Evolutionary conservation across 2,113 vertebrate genomes (phyloP), one percentile per base, ranked within the genome.

Genomic region (Rhodinocichla rosea): DNA sequence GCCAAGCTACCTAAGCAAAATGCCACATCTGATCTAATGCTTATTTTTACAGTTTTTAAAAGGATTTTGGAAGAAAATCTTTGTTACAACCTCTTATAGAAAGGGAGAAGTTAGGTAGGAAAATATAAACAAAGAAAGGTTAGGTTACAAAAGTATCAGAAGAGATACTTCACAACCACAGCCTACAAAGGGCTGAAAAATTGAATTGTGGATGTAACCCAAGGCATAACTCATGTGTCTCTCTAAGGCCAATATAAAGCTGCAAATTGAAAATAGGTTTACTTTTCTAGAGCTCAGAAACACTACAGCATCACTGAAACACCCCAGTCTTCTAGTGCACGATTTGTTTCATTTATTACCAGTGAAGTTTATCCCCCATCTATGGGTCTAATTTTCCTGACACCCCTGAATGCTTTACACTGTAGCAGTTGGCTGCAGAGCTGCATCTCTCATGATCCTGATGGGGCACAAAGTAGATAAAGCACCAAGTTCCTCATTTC

Each of bases 231-330:
- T 91, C 26, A 3, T 24, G 12, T 39, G 47, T 57, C 20, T 92
- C 67, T 74, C 71, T 67, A 77, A 81, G 0, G 4, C 53, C 71
- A 89, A 42, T 27, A 90, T n/a, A 87, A 82, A 89, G n/a, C 37
- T 86, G 53, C 49, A 94, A 96, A 91, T 10, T 79, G 60, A 73
- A 94, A 96, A 91, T 15, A 60, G 6, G n/a, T 70, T 87, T 60
- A 37, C 30, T 57, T 60, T 77, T 22, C 79, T 49, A 45, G 11
- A 90, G 45, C 37, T 90, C 55, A 69, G 62, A 75, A 82, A 55
- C 30, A 9, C 18, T 70, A 57, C 21, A 74, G 45, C 18, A 60
- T 47, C 67, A 83, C 9, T 76, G 86, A 90, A 91, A 83, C 26
- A 64, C 15, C 44, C 20, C 68, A 55, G 20, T 37, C 16, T 57